A percentile compares a stretch with the other conserved stretches of the same genome.
Evolutionary conservation across 2,797 vertebrate species (phyloP).

Genomic region (Coranthus polyacanthus): DNA sequence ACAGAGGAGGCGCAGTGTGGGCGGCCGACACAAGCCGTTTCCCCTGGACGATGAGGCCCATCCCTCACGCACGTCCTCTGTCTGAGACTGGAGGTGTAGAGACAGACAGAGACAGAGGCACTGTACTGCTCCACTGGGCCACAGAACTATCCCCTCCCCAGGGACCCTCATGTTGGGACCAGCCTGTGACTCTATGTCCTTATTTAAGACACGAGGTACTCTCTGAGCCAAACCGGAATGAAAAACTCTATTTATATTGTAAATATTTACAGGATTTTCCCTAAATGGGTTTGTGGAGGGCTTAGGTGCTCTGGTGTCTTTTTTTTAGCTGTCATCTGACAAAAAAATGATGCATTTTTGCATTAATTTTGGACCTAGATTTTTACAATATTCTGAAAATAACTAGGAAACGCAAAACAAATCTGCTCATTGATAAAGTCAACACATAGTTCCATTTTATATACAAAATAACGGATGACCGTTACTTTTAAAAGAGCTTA

Average conservation of each 20-base stretch:
- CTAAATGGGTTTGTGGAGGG: no score
- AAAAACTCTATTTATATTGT: background rate
- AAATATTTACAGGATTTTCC: no score
- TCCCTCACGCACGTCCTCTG: slow-evolving; percentile 81
- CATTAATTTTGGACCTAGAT: no score
- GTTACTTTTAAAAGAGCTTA: no score
- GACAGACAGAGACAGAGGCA: slow-evolving; percentile 76
- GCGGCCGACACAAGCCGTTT: slow-evolving; percentile 86
- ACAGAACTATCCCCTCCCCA: slow-evolving; percentile 67
- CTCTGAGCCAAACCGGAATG: slow-evolving; percentile 31
- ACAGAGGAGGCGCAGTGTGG: slow-evolving; percentile 85
- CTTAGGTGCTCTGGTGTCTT: no score
- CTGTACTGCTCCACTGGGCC: slow-evolving; percentile 83
- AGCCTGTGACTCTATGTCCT: slow-evolving; percentile 50
- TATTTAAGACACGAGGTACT: slow-evolving; percentile 41
- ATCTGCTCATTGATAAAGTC: no score
- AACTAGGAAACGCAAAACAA: no score
- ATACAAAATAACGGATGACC: no score
- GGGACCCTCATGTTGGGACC: slow-evolving; percentile 60
- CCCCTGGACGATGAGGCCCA: slow-evolving; percentile 82
- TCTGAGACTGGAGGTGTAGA: slow-evolving; percentile 72
- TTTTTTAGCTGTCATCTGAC: no score
- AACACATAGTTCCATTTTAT: no score
- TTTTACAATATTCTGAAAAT: no score
- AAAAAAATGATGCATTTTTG: no score